A percentile compares a stretch with the other conserved stretches of the same genome.
Evolutionary conservation across 2,888 invertebrate genomes (phyloP).

Genomic region (Papilio gigon): DNA sequence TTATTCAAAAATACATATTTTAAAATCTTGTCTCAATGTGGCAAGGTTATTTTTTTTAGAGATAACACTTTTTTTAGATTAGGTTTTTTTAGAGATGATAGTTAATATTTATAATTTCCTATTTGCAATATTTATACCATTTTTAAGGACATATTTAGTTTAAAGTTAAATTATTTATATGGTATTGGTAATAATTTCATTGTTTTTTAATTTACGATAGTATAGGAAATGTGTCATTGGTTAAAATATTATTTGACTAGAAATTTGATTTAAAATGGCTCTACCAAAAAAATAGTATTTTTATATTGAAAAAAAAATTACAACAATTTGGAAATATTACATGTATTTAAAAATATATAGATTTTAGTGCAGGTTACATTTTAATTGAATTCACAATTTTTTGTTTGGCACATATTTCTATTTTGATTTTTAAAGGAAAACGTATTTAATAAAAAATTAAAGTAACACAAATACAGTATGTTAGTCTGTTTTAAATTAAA

Average conservation of each 20-base stretch:
- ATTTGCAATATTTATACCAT: background rate
- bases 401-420: constrained; percentile 33
- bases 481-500: too few species aligned
- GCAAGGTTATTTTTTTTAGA: background rate
- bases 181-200: background rate
- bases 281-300: background rate
- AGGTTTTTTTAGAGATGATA: too few species aligned
- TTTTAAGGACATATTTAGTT: background rate
- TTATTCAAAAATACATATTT: background rate
- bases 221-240: too few species aligned
- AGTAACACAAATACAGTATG: too few species aligned
- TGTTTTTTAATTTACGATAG: background rate
- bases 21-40: background rate
- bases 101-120: background rate
- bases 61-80: background rate
- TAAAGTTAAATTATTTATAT: background rate
- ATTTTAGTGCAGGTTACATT: too few species aligned
- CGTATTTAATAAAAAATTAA: too few species aligned
- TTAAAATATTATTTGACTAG: constrained; percentile 13
- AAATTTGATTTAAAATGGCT: constrained; percentile 5
- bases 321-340: background rate
- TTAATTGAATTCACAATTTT: background rate
- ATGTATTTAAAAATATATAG: background rate
- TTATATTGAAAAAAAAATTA: background rate
- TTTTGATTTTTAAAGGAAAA: too few species aligned